Conservation (phyloP, 2,113 vertebrate species). For the Leucosticte australis region DNA sequence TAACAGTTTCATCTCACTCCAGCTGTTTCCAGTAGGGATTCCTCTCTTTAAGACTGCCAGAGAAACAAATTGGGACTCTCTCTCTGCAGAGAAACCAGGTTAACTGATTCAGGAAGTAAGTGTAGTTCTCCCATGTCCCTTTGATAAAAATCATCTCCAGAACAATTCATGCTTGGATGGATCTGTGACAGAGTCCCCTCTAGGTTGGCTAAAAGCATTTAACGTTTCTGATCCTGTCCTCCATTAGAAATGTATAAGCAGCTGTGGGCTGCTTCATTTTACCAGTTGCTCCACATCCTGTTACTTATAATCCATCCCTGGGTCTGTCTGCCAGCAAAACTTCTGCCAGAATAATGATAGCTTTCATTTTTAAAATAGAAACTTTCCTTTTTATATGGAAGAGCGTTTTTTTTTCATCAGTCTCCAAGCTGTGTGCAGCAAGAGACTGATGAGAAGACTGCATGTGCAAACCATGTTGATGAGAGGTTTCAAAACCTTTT, state of each 20-base stretch:
- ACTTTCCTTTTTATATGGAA: conserved; percentile 7
- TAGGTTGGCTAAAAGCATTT: conserved; percentile 9
- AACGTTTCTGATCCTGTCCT: conserved; percentile 15
- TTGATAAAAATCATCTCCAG: conserved; percentile 33
- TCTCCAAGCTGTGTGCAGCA: background rate
- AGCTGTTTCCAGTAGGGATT: conserved; percentile 42
- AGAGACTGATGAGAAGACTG: conserved; percentile 13
- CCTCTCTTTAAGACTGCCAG: background rate
- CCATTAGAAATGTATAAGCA: conserved; percentile 8
- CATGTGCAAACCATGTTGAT: background rate
- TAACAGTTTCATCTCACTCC: conserved; percentile 19
- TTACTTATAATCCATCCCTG: conserved; percentile 11
- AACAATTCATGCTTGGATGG: conserved; percentile 24
- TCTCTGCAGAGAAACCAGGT: conserved; percentile 30
- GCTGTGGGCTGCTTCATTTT: conserved; percentile 18
- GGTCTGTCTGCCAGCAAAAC: conserved; percentile 24
- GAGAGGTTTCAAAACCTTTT: background rate
- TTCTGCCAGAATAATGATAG: conserved; percentile 25
- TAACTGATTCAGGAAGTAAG: conserved; percentile 27
- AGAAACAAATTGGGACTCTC: conserved; percentile 3
- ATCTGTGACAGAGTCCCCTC: conserved; percentile 13
- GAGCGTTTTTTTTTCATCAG: background rate
- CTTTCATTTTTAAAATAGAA: conserved; percentile 35
- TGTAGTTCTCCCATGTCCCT: background rate
- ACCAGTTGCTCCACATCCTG: background rate